Evolutionary conservation across 2,113 vertebrate species (phyloP).

Genomic region (Beaufortia kweichowensis): DNA sequence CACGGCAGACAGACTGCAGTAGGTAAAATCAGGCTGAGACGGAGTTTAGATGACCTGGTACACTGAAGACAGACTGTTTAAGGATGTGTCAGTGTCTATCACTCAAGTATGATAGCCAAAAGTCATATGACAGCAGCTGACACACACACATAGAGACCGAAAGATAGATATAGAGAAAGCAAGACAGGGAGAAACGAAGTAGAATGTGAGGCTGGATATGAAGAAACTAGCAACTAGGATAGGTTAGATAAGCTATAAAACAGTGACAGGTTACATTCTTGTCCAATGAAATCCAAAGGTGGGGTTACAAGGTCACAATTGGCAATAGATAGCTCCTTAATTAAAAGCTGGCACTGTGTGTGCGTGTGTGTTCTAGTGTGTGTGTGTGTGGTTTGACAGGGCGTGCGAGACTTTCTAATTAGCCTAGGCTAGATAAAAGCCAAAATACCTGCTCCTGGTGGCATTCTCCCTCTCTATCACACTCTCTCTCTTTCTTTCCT

Average conservation of each 20-base stretch:
- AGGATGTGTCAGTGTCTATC: conserved; percentile 50
- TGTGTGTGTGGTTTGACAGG: conserved; percentile 23
- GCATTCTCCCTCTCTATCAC: conserved; percentile 34
- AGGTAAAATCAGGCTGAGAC: conserved; percentile 28
- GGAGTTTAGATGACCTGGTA: conserved; percentile 39
- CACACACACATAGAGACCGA: neutral
- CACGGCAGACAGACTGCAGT: neutral
- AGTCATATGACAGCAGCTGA: conserved; percentile 37
- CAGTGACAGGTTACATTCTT: conserved; percentile 40
- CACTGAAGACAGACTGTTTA: conserved; percentile 39
- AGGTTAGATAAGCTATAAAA: conserved; percentile 20
- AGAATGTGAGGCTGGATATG: neutral
- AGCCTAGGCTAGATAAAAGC: conserved; percentile 53
- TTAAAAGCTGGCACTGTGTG: conserved; percentile 43
- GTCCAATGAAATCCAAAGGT: conserved; percentile 32
- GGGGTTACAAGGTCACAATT: conserved; percentile 40
- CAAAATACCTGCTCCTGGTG: conserved; percentile 53
- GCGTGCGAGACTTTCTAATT: conserved; percentile 53
- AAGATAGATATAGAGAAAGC: neutral
- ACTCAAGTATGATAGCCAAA: conserved; percentile 41
- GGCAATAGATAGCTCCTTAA: conserved; percentile 51
- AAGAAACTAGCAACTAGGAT: conserved; percentile 33
- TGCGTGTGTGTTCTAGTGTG: neutral
- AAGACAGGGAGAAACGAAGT: neutral
- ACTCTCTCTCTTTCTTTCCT: conserved; percentile 22